These are phyloP conservation scores for Galagoides demidoff DNA, from an alignment of 2,797 vertebrate species.

Conservation along the genomic window DNA sequence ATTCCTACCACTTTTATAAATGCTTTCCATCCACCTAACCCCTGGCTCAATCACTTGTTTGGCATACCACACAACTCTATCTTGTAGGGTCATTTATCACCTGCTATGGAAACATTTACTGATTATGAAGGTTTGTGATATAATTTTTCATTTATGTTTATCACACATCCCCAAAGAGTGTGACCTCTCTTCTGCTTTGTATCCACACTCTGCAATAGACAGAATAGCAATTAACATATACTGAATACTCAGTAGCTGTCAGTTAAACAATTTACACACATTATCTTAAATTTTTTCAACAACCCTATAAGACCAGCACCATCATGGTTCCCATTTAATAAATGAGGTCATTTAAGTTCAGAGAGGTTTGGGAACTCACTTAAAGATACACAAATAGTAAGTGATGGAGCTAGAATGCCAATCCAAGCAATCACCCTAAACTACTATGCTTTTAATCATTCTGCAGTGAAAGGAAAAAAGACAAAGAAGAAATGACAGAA, in stretches of 20 bases:
- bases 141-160: conserved; percentile 1
- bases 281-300: conserved; percentile 36
- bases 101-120: neutral
- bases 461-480: neutral
- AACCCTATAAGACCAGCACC: neutral
- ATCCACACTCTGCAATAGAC: neutral
- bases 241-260: neutral
- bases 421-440: neutral
- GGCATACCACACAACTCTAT: neutral
- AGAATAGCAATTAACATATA: neutral
- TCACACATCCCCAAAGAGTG: neutral
- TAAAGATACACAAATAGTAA: neutral
- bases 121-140: neutral
- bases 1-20: neutral
- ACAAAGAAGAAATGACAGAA: neutral
- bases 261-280: conserved; percentile 5
- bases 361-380: neutral
- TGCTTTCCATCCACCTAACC: neutral
- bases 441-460: neutral
- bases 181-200: neutral
- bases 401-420: neutral
- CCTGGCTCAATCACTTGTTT: neutral
- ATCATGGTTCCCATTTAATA: neutral
- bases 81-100: neutral
- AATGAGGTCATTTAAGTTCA: neutral